Evolutionary conservation across 2,888 invertebrate species (phyloP), one percentile per base, ranked within the genome.

Genomic region (Margaritifera margaritifera): DNA sequence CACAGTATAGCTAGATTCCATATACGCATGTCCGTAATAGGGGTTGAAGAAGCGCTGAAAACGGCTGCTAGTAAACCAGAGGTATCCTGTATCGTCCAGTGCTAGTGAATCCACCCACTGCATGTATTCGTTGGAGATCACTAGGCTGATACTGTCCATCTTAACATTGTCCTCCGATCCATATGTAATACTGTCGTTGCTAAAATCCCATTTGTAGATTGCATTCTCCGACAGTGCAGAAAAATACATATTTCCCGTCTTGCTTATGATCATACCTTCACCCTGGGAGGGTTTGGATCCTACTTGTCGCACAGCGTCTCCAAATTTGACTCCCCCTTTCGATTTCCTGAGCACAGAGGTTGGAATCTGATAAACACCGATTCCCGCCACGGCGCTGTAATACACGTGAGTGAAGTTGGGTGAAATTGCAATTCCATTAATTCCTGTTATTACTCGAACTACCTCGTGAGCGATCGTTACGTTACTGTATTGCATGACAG

Each of bases 361-460:
- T 6, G 84, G 80, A 19, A 82, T 72, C 59, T 79, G 77, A 62
- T 82, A 84, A 11, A 84, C 63, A 0, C 68, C 72, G 6, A 71
- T 73, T 1, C 82, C 82, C 8, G 76, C 78, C 1, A 86, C 74
- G 4, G 83, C 77, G 25, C 80, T 80, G 69, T 81, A 86, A 57
- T 83, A 83, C 3, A 86, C 74, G 65, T 77, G 82, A 0, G 76
- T 61, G 61, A 84, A 83, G 61, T 83, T 81, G 1, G 80, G 78
- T 0, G 82, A 81, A 71, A 86, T 81, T 18, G 85, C 85, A 18
- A 86, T 84, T 5, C 85, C 84, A 58, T 84, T 80, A 2, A 84
- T 79, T 24, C 77, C 75, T 24, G 77, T 77, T 25, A 66, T 71
- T 4, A 74, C 66, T 5, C 66, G 71, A 18, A 73, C 70, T 11